These are phyloP conservation scores for Poeciliopsis presidionis DNA, from an alignment of 2,797 vertebrate species.

Conservation along the genomic window DNA sequence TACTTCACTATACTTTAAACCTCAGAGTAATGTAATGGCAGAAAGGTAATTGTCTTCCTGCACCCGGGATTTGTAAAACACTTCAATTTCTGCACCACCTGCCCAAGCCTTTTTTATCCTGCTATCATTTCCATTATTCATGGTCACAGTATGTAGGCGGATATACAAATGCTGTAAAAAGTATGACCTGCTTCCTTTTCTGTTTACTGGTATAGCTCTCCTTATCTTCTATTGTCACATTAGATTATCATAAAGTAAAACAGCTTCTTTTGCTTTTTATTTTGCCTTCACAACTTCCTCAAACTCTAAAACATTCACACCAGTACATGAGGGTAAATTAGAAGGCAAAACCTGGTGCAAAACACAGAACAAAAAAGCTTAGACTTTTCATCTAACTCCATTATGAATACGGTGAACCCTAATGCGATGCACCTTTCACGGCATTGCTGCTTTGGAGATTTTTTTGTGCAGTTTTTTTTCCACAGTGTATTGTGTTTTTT, in stretches of 20 bases:
- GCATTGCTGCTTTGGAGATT: too few species aligned
- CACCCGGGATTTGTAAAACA: slow-evolving; percentile 29
- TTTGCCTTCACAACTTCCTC: slow-evolving; percentile 49
- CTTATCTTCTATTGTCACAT: slow-evolving; percentile 38
- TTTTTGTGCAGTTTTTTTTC: too few species aligned
- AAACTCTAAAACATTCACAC: slow-evolving; percentile 36
- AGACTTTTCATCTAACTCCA: slow-evolving; percentile 33
- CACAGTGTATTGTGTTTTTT: too few species aligned
- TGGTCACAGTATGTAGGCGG: slow-evolving; percentile 50
- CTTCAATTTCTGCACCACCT: slow-evolving; percentile 7
- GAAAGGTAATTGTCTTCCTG: slow-evolving; percentile 2
- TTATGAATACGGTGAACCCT: slow-evolving; percentile 16
- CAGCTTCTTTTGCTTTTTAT: slow-evolving; percentile 32
- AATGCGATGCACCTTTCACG: too few species aligned
- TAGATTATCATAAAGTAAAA: slow-evolving; percentile 55
- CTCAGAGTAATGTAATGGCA: slow-evolving; percentile 14
- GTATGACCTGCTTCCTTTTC: slow-evolving; percentile 34
- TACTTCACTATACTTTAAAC: neutral
- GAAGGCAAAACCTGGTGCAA: slow-evolving; percentile 9
- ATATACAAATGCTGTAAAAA: slow-evolving; percentile 32
- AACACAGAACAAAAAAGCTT: slow-evolving; percentile 20
- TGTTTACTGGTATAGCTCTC: slow-evolving; percentile 20
- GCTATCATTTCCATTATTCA: slow-evolving; percentile 41
- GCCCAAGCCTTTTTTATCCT: slow-evolving; percentile 10
- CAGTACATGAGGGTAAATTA: slow-evolving; percentile 12